These are phyloP conservation scores for Laothoe populi DNA, from an alignment of 2,888 invertebrate genomes.

Conservation along the genomic window DNA sequence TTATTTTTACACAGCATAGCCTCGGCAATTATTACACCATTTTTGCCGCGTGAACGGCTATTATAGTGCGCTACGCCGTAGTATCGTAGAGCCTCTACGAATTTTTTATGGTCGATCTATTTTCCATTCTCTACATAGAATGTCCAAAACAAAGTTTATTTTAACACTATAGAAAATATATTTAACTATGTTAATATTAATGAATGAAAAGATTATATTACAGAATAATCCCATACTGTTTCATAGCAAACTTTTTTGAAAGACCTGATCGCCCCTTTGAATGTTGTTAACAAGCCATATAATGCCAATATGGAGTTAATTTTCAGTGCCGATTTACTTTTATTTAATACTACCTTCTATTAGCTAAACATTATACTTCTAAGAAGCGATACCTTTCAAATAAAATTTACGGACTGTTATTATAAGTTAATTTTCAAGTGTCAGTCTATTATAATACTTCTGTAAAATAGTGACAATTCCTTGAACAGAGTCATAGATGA, in stretches of 20 bases:
- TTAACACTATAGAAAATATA: neutral
- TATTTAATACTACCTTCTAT: constrained; percentile 6
- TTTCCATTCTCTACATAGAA: neutral
- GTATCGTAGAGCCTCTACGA: constrained; percentile 28
- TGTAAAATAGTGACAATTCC: constrained; percentile 77
- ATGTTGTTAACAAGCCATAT: constrained; percentile 11
- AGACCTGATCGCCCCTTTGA: constrained; percentile 5
- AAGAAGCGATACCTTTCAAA: constrained; percentile 3
- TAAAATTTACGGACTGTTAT: neutral
- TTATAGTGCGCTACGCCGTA: constrained; percentile 27
- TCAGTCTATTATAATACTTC: constrained; percentile 20
- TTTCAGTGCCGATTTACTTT: constrained; percentile 19
- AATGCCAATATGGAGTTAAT: constrained; percentile 21
- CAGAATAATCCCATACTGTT: neutral
- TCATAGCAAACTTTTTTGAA: neutral
- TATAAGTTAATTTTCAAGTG: constrained; percentile 11
- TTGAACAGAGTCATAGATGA: constrained; percentile 81
- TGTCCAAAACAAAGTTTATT: neutral
- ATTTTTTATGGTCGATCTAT: constrained; percentile 23
- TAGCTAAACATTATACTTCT: constrained; percentile 4
- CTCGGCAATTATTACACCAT: constrained; percentile 39
- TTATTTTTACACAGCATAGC: constrained; percentile 32
- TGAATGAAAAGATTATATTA: neutral
- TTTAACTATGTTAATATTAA: neutral
- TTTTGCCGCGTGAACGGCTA: constrained; percentile 31